phyloP scores from a whole-genome alignment of 2,113 vertebrate genomes.

The Hystrix cristata region DNA sequence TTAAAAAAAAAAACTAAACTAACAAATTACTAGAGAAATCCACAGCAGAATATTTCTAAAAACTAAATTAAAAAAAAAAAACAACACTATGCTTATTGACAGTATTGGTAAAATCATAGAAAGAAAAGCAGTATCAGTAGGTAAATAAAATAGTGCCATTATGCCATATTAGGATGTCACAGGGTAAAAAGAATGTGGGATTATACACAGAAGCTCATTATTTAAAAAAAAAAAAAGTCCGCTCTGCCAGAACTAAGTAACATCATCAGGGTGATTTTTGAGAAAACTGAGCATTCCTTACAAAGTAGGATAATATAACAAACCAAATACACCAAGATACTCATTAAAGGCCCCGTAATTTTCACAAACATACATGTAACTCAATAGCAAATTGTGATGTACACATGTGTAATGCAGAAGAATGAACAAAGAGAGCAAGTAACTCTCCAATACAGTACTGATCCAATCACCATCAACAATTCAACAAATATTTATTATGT shows the following conservation, averaged over 20 bases:
- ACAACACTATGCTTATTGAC: not conserved
- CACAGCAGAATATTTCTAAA: conserved; percentile 36
- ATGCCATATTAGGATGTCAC: not conserved
- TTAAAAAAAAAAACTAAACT: conserved; percentile 10
- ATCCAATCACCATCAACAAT: not conserved
- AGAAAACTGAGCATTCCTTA: conserved; percentile 18
- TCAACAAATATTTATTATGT: conserved; percentile 22
- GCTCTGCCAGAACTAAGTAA: conserved; percentile 29
- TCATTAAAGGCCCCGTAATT: conserved; percentile 13
- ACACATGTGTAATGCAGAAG: not conserved
- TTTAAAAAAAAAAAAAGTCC: conserved; percentile 25
- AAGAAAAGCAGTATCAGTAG: conserved; percentile 25
- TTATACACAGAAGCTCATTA: not conserved
- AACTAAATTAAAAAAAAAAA: not conserved
- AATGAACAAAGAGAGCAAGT: not conserved
- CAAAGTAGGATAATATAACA: conserved; percentile 28
- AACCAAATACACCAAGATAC: conserved; percentile 21
- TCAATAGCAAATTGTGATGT: not conserved
- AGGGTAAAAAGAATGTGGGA: not conserved
- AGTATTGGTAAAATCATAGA: not conserved
- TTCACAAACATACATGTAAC: conserved; percentile 41
- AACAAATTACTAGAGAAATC: conserved; percentile 44
- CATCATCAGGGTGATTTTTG: not conserved
- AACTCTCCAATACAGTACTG: not conserved
- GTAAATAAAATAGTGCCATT: conserved; percentile 8